Evolutionary conservation across 2,888 invertebrate genomes (phyloP), one percentile per base, ranked within the genome.

Genomic region (Eurytoma adleriae): DNA sequence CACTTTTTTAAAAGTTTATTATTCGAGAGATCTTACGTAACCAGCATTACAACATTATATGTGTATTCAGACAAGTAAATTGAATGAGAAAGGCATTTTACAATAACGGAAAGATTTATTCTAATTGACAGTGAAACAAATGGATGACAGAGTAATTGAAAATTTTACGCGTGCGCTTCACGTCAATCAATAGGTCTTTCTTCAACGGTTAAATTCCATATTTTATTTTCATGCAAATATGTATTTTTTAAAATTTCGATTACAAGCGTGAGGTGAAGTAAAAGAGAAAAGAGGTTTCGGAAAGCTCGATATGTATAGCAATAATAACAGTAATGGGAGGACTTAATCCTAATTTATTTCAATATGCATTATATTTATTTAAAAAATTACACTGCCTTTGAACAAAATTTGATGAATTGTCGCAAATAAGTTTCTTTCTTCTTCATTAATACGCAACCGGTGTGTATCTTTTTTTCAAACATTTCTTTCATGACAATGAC

Each of bases 351-450:
- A 84, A 82, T 83, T 84, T 81, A 83, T 82, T 83, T 83, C 74
- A 81, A 83, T 83, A 81, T 83, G 83, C 79, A 81, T 84, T 82
- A 84, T 82, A 84, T 84, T 80, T 83, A 81, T 83, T 83, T 83
- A 85, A 84, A 85, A 86, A 86, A 83, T 83, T 85, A 85, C 86
- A 86, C 84, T 84, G 83, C 85, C 86, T 87, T 86, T 85, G 86
- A 86, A 87, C 85, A 87, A 87, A 87, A 87, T 87, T 87, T 86
- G 86, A 87, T 86, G 86, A 86, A 84, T 83, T 82, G 71, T 74
- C 77, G 67, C 80, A 81, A 81, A 80, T 76, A 77, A 76, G 67
- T 79, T 62, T 50, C 66, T 52, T 80, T 66, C 70, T 57, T 67
- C 71, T 30, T 18, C 54, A 24, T 66, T 50, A 72, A 62, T 69